These are phyloP conservation scores for Eudyptes chrysolophus DNA, from an alignment of 2,113 vertebrate genomes.

Conservation along the genomic window DNA sequence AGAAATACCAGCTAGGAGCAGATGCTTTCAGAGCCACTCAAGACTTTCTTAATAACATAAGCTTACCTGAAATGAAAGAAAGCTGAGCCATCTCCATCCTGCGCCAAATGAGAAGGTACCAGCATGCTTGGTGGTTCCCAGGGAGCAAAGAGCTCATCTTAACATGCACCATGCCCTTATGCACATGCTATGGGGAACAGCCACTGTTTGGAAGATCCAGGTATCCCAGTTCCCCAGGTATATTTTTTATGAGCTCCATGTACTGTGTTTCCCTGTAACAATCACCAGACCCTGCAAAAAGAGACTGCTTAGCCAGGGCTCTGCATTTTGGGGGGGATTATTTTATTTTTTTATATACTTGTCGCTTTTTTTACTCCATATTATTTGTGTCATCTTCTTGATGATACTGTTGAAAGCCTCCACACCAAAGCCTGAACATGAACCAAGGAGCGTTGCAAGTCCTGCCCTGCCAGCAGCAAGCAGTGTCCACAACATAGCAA, in stretches of 20 bases:
- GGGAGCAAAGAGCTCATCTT: neutral
- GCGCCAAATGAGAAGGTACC: neutral
- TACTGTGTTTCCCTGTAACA: neutral
- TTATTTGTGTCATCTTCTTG: neutral
- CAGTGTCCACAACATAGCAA: neutral
- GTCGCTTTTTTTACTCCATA: neutral
- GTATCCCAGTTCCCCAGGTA: neutral
- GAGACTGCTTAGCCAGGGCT: neutral
- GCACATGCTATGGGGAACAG: neutral
- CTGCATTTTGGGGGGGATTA: neutral
- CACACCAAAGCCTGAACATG: neutral
- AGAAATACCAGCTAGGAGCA: constrained; percentile 18
- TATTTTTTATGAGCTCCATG: neutral
- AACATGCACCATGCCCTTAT: neutral
- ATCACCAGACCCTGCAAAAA: neutral
- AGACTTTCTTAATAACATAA: neutral
- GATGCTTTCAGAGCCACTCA: constrained; percentile 10
- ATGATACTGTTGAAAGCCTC: neutral
- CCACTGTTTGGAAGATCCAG: neutral
- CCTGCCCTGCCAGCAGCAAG: neutral
- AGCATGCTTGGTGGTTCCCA: neutral
- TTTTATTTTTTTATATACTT: neutral
- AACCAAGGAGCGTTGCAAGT: neutral
- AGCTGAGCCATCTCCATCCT: neutral
- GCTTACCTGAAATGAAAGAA: neutral